Evolutionary conservation across 2,888 invertebrate species (phyloP).

Genomic region (Pyralis farinalis): DNA sequence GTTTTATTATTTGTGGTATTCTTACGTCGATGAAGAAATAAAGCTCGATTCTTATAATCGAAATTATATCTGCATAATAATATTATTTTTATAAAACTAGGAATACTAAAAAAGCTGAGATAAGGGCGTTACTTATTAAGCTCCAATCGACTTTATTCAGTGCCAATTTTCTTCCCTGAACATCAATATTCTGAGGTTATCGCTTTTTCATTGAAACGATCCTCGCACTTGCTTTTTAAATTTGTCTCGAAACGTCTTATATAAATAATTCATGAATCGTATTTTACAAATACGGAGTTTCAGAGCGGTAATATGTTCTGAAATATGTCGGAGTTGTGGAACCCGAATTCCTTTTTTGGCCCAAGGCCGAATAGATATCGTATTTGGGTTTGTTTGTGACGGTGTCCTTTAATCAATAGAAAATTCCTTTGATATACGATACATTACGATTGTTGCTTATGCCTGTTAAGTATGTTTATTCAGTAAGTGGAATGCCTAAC

Average conservation of each 20-base stretch:
- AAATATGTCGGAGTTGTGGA: neutral
- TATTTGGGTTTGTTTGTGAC: neutral
- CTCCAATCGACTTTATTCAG: conserved; percentile 12
- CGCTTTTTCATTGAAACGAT: conserved; percentile 1
- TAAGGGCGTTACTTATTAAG: neutral
- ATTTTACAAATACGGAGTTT: conserved; percentile 8
- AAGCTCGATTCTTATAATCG: neutral
- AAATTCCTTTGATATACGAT: neutral
- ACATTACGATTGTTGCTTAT: neutral
- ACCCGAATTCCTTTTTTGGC: neutral
- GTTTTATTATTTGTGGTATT: too few relatives aligned
- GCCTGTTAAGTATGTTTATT: neutral
- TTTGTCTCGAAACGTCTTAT: neutral
- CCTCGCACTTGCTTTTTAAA: neutral
- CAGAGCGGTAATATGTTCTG: conserved; percentile 3
- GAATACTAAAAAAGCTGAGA: too few relatives aligned
- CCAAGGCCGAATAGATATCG: conserved; percentile 1
- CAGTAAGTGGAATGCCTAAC: neutral
- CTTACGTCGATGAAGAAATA: too few relatives aligned
- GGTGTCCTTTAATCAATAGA: neutral
- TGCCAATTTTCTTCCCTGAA: conserved; percentile 18
- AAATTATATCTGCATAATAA: too few relatives aligned
- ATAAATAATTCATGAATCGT: conserved; percentile 9
- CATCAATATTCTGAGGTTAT: conserved; percentile 17
- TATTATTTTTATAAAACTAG: too few relatives aligned